Evolutionary conservation across 2,888 invertebrate species (phyloP).

Genomic region (Apamea epomidion): DNA sequence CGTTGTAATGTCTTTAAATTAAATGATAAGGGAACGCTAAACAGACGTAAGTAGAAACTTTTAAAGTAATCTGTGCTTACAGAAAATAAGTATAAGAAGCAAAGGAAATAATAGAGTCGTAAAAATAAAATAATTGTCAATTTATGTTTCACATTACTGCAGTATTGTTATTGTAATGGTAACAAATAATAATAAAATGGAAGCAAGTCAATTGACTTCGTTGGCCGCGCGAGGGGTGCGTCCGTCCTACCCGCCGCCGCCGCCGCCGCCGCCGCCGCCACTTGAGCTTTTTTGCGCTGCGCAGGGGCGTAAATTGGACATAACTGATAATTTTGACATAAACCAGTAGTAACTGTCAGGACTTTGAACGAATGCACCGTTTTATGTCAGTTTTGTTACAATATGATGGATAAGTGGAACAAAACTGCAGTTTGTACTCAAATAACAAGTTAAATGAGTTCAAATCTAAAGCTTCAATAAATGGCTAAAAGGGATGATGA

Average conservation of each 20-base stretch:
- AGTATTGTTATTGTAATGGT: slow-evolving; percentile 62
- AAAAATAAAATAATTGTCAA: slow-evolving; percentile 24
- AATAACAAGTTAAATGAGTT: neutral
- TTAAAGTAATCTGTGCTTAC: slow-evolving; percentile 1
- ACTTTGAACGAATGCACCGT: slow-evolving; percentile 79
- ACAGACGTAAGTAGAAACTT: slow-evolving; percentile 2
- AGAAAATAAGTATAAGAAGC: neutral
- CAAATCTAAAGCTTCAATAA: neutral
- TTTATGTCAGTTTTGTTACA: slow-evolving; percentile 84
- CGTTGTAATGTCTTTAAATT: neutral
- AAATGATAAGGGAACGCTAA: slow-evolving; percentile 1
- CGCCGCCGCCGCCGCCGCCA: slow-evolving; percentile 68
- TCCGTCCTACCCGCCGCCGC: slow-evolving; percentile 67
- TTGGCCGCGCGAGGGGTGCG: slow-evolving; percentile 73
- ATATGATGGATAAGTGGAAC: slow-evolving; percentile 78
- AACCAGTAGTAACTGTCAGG: slow-evolving; percentile 87
- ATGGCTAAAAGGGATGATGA: too few relatives aligned
- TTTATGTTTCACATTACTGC: slow-evolving; percentile 37
- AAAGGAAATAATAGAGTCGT: slow-evolving; percentile 13
- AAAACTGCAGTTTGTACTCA: slow-evolving; percentile 9
- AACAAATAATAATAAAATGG: slow-evolving; percentile 82
- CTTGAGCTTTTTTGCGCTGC: slow-evolving; percentile 85
- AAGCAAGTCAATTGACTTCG: slow-evolving; percentile 87
- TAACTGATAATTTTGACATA: slow-evolving; percentile 89
- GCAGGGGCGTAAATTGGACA: slow-evolving; percentile 84